Conservation (phyloP, 2,888 invertebrate species). For the Crematogaster levior region DNA sequence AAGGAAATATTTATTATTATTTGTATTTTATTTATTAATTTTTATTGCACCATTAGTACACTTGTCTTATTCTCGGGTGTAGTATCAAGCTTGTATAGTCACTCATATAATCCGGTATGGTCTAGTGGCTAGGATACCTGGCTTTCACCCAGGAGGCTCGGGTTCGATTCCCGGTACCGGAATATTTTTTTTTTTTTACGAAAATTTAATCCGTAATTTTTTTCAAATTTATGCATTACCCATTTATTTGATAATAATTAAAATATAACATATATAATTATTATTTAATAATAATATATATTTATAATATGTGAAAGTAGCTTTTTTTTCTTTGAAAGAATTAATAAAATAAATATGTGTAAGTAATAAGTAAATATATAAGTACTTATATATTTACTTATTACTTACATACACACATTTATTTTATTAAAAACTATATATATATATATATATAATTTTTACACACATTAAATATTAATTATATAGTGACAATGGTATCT, state of each 20-base stretch:
- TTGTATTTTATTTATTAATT: no score
- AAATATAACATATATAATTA: neutral
- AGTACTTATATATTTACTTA: no score
- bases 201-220: neutral
- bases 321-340: neutral
- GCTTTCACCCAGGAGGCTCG: slow-evolving; percentile 89
- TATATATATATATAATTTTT: no score
- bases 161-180: slow-evolving; percentile 89
- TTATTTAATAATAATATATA: slow-evolving; percentile 4
- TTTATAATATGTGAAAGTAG: neutral
- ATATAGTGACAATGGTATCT: neutral
- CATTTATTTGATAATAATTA: neutral
- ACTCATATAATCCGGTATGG: slow-evolving; percentile 86
- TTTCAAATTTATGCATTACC: neutral
- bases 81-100: neutral
- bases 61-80: neutral
- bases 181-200: slow-evolving; percentile 80
- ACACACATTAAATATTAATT: slow-evolving; percentile 6
- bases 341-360: neutral
- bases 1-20: neutral
- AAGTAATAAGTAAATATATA: neutral
- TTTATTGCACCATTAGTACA: neutral
- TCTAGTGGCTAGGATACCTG: slow-evolving; percentile 89
- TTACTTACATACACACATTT: no score
- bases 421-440: no score